These are phyloP conservation scores for Synergus itoensis DNA, from an alignment of 2,888 invertebrate species.

Conservation along the genomic window DNA sequence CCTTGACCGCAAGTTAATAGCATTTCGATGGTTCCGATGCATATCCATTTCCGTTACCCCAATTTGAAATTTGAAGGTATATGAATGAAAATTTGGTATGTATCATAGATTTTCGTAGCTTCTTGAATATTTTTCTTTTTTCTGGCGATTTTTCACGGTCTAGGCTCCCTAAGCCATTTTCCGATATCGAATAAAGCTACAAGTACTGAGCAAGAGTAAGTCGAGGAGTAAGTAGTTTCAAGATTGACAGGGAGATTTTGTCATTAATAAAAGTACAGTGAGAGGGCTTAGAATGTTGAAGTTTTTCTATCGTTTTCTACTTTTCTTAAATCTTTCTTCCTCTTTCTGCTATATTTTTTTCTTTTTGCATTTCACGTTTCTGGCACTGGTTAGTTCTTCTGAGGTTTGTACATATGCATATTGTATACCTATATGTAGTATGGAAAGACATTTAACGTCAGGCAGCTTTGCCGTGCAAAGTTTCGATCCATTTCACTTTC, in stretches of 20 bases:
- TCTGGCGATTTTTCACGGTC: background rate
- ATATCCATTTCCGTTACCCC: too few relatives aligned
- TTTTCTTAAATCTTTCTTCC: constrained; percentile 40
- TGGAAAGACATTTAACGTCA: constrained; percentile 50
- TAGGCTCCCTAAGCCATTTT: constrained; percentile 54
- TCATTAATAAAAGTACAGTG: constrained; percentile 49
- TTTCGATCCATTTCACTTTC: constrained; percentile 62
- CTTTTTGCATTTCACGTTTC: background rate
- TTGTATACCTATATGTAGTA: too few relatives aligned
- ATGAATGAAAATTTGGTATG: background rate
- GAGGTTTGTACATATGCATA: background rate
- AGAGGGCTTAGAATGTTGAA: constrained; percentile 46
- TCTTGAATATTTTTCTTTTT: background rate
- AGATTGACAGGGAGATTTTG: constrained; percentile 50
- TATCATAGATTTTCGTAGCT: background rate
- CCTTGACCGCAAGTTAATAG: constrained; percentile 14
- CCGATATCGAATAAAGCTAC: constrained; percentile 55
- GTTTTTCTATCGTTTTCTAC: constrained; percentile 15
- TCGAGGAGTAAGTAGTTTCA: constrained; percentile 50
- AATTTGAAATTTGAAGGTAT: too few relatives aligned
- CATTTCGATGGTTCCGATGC: background rate
- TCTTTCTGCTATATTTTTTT: constrained; percentile 34
- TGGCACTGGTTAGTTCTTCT: background rate
- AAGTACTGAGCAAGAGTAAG: constrained; percentile 45
- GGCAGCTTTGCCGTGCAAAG: constrained; percentile 51